Evolutionary conservation across 2,888 invertebrate genomes (phyloP), one percentile per base, ranked within the genome.

Genomic region (Ophion obscuratus): DNA sequence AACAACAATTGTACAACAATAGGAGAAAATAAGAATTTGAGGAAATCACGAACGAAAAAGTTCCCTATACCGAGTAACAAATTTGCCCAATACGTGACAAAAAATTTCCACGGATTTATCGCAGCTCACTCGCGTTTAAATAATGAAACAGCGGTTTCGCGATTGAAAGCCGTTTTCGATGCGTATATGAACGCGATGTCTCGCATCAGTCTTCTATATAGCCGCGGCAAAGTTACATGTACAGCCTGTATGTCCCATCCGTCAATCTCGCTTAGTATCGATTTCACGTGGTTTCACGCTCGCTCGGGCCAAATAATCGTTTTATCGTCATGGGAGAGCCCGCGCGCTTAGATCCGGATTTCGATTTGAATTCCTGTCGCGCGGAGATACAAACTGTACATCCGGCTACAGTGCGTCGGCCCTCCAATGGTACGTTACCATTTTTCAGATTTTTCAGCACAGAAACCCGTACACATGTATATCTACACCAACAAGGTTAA

Each of bases 231-330:
- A 31, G 20, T 62, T 24, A 81, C 36, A 47, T 24, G 11, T 67
- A 44, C 53, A n/a, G 20, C 57, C 31, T 70, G 5, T 74, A 44
- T 80, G 59, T 47, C 68, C 79, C 74, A 81, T 81, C 84, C 76
- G 81, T 83, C 83, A 88, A 87, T 83, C 88, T 87, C 71, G 83
- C 82, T 87, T 81, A 79, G 85, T 81, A 84, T 83, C 85, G 87
- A 86, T 88, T 88, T 86, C 84, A 87, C 85, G 79, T 80, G 84
- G 81, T 85, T 86, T 88, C 80, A 86, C 84, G 82, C 87, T 85
- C 86, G 81, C 83, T 86, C 84, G 75, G 83, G 74, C 85, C 83
- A 87, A 88, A 88, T 87, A 85, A 88, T 85, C 84, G 77, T 86
- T 87, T 83, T 86, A 87, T 87, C 86, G 81, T 66, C 74, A 85